Conservation (phyloP, 2,797 vertebrate species). For the Oophaga sylvatica region DNA sequence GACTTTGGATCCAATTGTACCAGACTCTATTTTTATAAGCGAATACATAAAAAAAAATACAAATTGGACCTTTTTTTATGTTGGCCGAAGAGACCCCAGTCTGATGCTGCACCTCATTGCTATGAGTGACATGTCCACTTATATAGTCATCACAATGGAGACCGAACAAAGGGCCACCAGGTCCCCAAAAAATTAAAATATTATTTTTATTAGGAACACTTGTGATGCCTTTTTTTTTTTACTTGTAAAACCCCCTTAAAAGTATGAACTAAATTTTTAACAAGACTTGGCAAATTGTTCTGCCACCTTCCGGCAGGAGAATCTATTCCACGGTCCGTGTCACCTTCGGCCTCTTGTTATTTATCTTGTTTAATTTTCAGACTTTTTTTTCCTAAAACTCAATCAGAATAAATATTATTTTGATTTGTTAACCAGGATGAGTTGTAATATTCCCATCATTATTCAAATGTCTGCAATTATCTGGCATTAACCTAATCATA, state of each 20-base stretch:
- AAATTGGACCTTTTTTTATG: too few species aligned
- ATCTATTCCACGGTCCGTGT: not conserved
- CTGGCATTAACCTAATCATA: conserved; percentile 16
- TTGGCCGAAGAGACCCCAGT: too few species aligned
- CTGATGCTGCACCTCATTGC: too few species aligned
- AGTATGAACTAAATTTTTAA: not conserved
- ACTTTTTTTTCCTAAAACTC: not conserved
- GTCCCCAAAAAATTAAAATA: not conserved
- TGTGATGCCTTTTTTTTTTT: not conserved
- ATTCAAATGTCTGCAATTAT: not conserved
- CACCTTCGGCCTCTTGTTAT: not conserved
- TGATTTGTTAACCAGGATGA: not conserved
- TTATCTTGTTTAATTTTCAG: not conserved
- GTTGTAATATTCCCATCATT: not conserved
- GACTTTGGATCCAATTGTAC: too few species aligned
- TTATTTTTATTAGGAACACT: not conserved
- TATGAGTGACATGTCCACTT: too few species aligned
- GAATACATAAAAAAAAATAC: too few species aligned
- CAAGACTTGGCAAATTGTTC: not conserved
- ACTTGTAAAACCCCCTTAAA: not conserved
- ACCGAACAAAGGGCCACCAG: too few species aligned
- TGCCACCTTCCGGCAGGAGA: not conserved
- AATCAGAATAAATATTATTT: not conserved
- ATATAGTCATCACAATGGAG: too few species aligned
- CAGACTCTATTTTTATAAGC: too few species aligned